A percentile compares a stretch with the other conserved stretches of the same genome.
These are phyloP conservation scores for Garra rufa DNA, from an alignment of 2,113 vertebrate genomes.

Conservation along the genomic window DNA sequence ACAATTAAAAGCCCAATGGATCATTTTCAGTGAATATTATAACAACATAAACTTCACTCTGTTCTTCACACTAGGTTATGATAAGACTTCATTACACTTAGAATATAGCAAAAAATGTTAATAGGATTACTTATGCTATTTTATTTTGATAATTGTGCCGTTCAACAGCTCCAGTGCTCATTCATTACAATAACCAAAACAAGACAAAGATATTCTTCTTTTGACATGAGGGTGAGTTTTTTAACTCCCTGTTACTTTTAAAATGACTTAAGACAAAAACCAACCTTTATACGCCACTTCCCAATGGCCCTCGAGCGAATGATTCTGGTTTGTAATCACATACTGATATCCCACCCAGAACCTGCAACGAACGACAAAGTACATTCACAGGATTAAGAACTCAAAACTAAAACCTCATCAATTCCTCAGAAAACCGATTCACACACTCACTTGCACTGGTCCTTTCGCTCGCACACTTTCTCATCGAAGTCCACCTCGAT, in stretches of 20 bases:
- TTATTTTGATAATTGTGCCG: not conserved
- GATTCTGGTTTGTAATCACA: conserved; percentile 90
- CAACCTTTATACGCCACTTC: conserved; percentile 95
- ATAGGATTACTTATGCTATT: not conserved
- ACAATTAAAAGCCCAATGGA: not conserved
- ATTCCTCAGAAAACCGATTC: not conserved
- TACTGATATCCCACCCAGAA: conserved; percentile 99
- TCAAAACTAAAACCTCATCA: too few species aligned
- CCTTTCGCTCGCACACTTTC: conserved; percentile 84
- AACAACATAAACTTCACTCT: not conserved
- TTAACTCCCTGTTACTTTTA: not conserved
- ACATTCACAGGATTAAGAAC: not conserved
- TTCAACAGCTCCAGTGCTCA: not conserved
- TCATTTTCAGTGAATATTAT: not conserved
- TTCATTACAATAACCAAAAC: too few species aligned
- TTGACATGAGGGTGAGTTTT: not conserved
- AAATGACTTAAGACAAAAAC: conserved; percentile 17
- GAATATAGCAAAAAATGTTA: too few species aligned
- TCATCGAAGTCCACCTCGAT: conserved; percentile 95
- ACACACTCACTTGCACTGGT: conserved; percentile 88
- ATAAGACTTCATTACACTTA: not conserved
- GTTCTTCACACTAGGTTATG: not conserved
- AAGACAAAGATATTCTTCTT: too few species aligned
- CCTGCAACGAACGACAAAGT: conserved; percentile 67
- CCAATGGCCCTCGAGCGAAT: conserved; percentile 91